Conservation (phyloP, 2,888 invertebrate genomes). For the Caenorhabditis sp. region DNA sequence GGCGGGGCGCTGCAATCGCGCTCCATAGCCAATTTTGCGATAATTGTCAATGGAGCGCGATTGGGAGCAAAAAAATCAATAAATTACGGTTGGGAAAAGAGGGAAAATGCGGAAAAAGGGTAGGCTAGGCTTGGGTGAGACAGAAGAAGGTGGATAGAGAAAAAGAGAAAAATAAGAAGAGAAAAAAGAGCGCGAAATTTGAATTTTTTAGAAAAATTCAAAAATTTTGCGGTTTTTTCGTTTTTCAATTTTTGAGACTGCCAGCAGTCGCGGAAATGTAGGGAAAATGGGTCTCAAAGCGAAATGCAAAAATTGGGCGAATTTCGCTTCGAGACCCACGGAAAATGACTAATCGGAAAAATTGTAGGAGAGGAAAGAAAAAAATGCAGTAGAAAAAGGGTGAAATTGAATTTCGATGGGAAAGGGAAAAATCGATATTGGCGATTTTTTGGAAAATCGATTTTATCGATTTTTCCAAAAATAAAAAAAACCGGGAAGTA, state of each 20-base stretch:
- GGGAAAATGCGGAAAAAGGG: constrained; percentile 1
- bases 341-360: neutral
- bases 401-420: constrained; percentile 2
- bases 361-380: neutral
- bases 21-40: too few species aligned
- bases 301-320: neutral
- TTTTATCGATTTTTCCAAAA: too few species aligned
- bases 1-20: too few species aligned
- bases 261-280: constrained; percentile 25
- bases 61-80: too few species aligned
- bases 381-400: neutral
- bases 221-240: too few species aligned
- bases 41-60: too few species aligned
- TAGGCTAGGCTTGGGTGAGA: constrained; percentile 30
- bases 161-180: too few species aligned
- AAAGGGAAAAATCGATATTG: constrained; percentile 10
- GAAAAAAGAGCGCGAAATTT: neutral
- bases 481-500: neutral
- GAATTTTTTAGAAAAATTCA: neutral
- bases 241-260: constrained; percentile 5
- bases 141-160: constrained; percentile 7
- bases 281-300: neutral
- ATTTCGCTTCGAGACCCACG: neutral
- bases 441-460: too few species aligned
- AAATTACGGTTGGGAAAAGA: too few species aligned